These are phyloP conservation scores for Oxyura jamaicensis DNA, from an alignment of 2,113 vertebrate species.

Conservation along the genomic window DNA sequence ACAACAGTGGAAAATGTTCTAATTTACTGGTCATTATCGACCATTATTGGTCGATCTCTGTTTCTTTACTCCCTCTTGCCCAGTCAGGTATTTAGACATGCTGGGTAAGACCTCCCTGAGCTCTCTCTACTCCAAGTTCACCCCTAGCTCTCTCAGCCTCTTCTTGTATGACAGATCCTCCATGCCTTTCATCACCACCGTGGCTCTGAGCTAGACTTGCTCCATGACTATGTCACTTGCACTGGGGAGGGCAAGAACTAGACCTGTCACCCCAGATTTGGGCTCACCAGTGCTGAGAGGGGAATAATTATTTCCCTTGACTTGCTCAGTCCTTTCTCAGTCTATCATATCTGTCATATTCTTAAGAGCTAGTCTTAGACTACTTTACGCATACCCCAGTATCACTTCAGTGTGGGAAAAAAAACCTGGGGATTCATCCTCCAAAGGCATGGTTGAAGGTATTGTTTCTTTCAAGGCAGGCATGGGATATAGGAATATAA, in stretches of 20 bases:
- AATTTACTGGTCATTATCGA: too few species aligned
- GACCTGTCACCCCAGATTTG: not conserved
- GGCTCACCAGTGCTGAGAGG: not conserved
- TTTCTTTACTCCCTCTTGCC: not conserved
- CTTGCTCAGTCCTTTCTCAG: not conserved
- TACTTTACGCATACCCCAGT: not conserved
- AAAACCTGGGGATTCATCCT: not conserved
- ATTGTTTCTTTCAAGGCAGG: not conserved
- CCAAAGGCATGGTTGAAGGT: not conserved
- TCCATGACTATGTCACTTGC: not conserved
- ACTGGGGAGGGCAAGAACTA: not conserved
- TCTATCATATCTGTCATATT: not conserved
- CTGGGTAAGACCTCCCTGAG: not conserved
- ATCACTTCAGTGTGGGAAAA: not conserved
- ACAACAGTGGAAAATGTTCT: not conserved
- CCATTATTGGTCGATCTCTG: not conserved
- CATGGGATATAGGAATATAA: not conserved
- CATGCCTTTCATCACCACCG: rapidly evolving
- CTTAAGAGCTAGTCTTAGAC: not conserved
- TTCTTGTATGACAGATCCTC: not conserved
- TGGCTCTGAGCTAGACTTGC: not conserved
- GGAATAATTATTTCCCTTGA: not conserved
- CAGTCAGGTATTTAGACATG: not conserved
- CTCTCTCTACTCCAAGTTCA: not conserved
- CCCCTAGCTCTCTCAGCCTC: not conserved